Percentiles rank a stretch among this genome's conserved stretches.
Evolutionary conservation across 2,888 invertebrate genomes (phyloP).

Genomic region (Mythimna impura): DNA sequence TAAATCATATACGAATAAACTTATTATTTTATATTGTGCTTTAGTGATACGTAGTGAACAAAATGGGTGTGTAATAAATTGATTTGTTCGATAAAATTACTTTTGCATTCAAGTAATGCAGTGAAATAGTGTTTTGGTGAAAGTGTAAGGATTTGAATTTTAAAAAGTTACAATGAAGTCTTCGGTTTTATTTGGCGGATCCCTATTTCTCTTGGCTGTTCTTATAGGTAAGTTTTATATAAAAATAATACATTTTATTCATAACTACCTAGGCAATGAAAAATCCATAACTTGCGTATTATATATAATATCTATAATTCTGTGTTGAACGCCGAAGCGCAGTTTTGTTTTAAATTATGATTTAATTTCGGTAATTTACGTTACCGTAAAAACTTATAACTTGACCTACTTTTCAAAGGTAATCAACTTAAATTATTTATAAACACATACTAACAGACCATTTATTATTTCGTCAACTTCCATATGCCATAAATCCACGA

Average conservation of each 20-base stretch:
- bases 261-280: background rate
- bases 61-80: conserved; percentile 67
- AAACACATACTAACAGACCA: background rate
- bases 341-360: conserved; percentile 7
- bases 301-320: conserved; percentile 4
- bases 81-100: conserved; percentile 47
- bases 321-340: background rate
- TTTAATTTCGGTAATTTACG: conserved; percentile 37
- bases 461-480: background rate
- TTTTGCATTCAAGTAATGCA: conserved; percentile 71
- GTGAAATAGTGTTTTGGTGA: conserved; percentile 80
- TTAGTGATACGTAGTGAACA: conserved; percentile 54
- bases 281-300: background rate
- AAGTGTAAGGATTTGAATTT: conserved; percentile 82
- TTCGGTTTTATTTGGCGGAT: conserved; percentile 76
- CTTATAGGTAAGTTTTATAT: conserved; percentile 77
- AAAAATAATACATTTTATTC: background rate
- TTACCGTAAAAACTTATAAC: conserved; percentile 28
- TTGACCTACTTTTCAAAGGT: conserved; percentile 62
- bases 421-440: conserved; percentile 43
- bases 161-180: conserved; percentile 80
- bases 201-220: conserved; percentile 76
- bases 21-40: conserved; percentile 42
- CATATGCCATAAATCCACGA: background rate
- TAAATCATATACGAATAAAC: conserved; percentile 55